Percentiles rank a stretch among this genome's conserved stretches.
Evolutionary conservation across 2,888 invertebrate genomes (phyloP).

Genomic region (Alitta virens): DNA sequence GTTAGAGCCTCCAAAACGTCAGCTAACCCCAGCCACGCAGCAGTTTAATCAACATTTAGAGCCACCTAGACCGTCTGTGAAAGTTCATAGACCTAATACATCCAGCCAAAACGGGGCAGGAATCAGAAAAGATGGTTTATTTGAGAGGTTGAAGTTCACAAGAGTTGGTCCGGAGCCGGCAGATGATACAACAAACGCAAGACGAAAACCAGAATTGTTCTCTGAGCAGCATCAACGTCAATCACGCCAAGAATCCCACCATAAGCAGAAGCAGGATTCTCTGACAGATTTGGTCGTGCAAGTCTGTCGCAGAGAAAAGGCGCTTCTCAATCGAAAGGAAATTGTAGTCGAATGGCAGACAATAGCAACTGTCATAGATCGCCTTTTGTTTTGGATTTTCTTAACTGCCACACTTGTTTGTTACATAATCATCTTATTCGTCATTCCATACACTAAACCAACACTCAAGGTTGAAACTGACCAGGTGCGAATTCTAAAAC

Average conservation of each 20-base stretch:
- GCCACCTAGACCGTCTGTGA: neutral
- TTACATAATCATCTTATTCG: slow-evolving; percentile 46
- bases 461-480: neutral
- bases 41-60: too few species aligned
- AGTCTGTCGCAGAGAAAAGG: slow-evolving; percentile 19
- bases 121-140: too few species aligned
- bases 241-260: neutral
- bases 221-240: neutral
- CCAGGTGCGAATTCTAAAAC: too few species aligned
- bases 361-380: slow-evolving; percentile 49
- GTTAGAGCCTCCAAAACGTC: neutral
- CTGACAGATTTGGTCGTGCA: slow-evolving; percentile 1
- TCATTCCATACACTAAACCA: slow-evolving; percentile 37
- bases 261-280: slow-evolving; percentile 9
- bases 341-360: slow-evolving; percentile 53
- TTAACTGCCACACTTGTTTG: slow-evolving; percentile 45
- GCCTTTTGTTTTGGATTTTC: slow-evolving; percentile 50
- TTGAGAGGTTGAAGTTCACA: neutral
- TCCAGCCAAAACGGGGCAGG: neutral
- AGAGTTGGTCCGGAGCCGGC: neutral
- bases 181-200: neutral
- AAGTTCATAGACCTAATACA: too few species aligned
- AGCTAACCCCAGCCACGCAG: too few species aligned
- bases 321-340: slow-evolving; percentile 30
- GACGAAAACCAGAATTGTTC: neutral